Conservation (phyloP, 2,113 vertebrate species). For the Dicrurus megarhynchus region DNA sequence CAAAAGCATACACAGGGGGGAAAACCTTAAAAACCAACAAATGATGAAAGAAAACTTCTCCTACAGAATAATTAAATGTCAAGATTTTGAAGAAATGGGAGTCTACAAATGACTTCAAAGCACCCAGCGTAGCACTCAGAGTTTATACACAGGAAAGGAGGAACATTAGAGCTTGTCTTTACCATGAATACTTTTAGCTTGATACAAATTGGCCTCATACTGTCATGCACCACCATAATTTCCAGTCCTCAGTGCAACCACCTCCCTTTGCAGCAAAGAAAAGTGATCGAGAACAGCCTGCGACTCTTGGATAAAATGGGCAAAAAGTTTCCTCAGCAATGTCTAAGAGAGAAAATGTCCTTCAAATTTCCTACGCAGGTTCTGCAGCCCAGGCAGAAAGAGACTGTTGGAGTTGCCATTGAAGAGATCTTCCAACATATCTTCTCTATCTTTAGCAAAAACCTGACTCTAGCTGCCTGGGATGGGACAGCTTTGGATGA, state of each 20-base stretch:
- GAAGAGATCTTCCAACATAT: conserved; percentile 20
- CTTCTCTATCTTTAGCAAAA: conserved; percentile 33
- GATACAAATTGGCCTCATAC: not conserved
- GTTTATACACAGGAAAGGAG: not conserved
- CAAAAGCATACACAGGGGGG: conserved; percentile 9
- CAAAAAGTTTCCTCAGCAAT: not conserved
- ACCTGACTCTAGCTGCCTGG: conserved; percentile 27
- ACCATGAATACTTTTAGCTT: conserved; percentile 23
- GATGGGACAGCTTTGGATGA: not conserved
- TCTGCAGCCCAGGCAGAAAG: conserved; percentile 11
- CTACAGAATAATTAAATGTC: conserved; percentile 8
- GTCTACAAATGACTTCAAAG: not conserved
- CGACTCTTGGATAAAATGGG: conserved; percentile 31
- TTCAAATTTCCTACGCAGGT: conserved; percentile 28
- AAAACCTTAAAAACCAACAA: conserved; percentile 59
- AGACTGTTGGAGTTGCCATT: not conserved
- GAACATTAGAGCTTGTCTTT: not conserved
- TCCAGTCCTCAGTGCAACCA: conserved; percentile 13
- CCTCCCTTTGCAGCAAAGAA: not conserved
- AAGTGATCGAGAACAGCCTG: not conserved
- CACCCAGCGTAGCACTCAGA: not conserved
- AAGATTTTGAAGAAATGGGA: conserved; percentile 27
- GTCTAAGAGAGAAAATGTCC: not conserved
- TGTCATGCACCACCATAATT: not conserved
- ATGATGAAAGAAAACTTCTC: conserved; percentile 56